Base-by-base conservation (phyloP, 2,797 vertebrate species). In the Acanthornis magna region DNA sequence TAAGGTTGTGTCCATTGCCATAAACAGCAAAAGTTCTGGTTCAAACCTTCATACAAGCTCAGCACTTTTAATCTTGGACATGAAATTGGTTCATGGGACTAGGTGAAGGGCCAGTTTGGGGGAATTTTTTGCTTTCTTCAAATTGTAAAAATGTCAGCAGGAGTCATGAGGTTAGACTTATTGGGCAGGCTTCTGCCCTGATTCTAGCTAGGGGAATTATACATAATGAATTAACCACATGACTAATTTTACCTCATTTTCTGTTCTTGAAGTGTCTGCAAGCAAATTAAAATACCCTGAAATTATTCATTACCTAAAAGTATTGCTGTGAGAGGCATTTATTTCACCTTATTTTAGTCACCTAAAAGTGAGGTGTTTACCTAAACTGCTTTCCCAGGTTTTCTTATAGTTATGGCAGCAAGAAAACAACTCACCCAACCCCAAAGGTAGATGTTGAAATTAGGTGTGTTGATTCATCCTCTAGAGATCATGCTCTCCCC, bases 221-320 rank as follows among this genome's bases (percentile, higher is more conserved):
- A 94, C 88, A 95, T 96, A 95, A 95, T 96, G 91, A 95, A 96
- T 96, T 97, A 96, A 96, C 89, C 96, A 96, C 94, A 96, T 95
- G 93, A 96, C 94, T 96, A 96, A 97, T 95, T 96, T 94, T 82
- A 91, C 88, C 67, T 96, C 93, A 94, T 96, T 97, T 96, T 94
- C 94, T 87, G 50, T 91, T 95, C 95, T 80, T 89, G 55, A 96
- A 91, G 76, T 77, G 57, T 96, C 93, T 93, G 88, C 85, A 86
- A 97, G 95, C 89, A 96, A 96, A 96, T 93, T 96, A 87, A 95
- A 96, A 90, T 63, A 86, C n/a, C 17, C 36, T 94, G 93, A 93
- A 93, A 93, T 92, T 93, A 94, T 96, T 94, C 77, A 90, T 93
- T 95, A 95, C 58, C 57, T 76, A 42, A 40, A 95, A 94, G 85